Evolutionary conservation across 2,113 vertebrate genomes (phyloP).

Genomic region (Odocoileus hemionus): DNA sequence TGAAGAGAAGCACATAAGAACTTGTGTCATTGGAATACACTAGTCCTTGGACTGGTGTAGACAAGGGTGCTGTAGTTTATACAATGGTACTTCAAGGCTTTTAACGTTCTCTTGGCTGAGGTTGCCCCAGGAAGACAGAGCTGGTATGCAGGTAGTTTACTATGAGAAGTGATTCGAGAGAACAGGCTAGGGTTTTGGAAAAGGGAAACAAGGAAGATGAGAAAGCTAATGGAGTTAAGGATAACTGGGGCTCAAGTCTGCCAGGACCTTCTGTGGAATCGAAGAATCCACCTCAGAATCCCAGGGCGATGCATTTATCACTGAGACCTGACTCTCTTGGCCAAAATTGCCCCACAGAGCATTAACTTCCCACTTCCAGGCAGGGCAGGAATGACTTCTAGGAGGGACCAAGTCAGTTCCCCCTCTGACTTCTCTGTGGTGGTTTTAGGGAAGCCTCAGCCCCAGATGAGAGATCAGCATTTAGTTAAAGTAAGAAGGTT

Average conservation of each 20-base stretch:
- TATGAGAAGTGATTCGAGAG: background rate
- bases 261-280: background rate
- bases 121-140: background rate
- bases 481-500: background rate
- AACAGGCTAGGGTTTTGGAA: background rate
- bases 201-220: background rate
- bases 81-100: background rate
- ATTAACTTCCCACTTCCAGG: background rate
- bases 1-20: background rate
- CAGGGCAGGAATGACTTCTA: background rate
- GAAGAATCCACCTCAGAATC: background rate
- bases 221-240: background rate
- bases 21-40: fast-evolving
- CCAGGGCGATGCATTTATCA: background rate
- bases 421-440: background rate
- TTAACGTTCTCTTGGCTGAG: background rate
- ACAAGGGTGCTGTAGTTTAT: background rate
- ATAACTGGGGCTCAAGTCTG: background rate
- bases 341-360: background rate
- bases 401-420: too few species aligned
- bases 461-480: background rate
- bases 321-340: background rate
- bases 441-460: background rate
- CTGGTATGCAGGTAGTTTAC: background rate
- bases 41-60: background rate